Evolutionary conservation across 1,140 invertebrate genomes (phyloP).

Genomic region (Tetragnatha versicolor): DNA sequence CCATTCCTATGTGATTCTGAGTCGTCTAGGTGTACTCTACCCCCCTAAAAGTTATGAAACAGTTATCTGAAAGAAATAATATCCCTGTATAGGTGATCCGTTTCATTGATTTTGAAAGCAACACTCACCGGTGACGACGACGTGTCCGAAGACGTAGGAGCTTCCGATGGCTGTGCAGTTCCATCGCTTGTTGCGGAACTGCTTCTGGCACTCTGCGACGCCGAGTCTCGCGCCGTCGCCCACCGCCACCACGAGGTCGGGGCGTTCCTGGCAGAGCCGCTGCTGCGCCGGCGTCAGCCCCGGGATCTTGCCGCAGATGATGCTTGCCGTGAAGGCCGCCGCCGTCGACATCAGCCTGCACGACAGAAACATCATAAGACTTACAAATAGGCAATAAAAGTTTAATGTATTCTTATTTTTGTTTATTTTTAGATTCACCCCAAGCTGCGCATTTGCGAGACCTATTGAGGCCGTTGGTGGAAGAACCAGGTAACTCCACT

Average conservation of each 20-base stretch:
- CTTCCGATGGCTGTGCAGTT: conserved; percentile 76
- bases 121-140: conserved; percentile 68
- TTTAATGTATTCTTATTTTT: no score
- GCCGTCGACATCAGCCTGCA: conserved; percentile 41
- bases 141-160: conserved; percentile 66
- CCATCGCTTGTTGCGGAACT: conserved; percentile 87
- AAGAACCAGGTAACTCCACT: no score
- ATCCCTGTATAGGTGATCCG: no score
- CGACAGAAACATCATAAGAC: not conserved
- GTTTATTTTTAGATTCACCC: no score
- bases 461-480: no score
- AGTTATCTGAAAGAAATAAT: no score
- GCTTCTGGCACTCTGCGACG: conserved; percentile 83
- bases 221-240: conserved; percentile 64
- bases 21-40: no score
- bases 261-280: conserved; percentile 68
- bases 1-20: no score
- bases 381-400: no score
- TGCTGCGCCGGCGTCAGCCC: conserved; percentile 66
- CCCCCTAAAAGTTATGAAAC: no score
- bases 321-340: conserved; percentile 60
- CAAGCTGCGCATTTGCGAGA: no score
- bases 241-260: conserved; percentile 67
- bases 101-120: no score
- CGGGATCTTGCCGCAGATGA: conserved; percentile 61